Evolutionary conservation across 2,113 vertebrate species (phyloP).

Genomic region (Potamarius usumacintae): DNA sequence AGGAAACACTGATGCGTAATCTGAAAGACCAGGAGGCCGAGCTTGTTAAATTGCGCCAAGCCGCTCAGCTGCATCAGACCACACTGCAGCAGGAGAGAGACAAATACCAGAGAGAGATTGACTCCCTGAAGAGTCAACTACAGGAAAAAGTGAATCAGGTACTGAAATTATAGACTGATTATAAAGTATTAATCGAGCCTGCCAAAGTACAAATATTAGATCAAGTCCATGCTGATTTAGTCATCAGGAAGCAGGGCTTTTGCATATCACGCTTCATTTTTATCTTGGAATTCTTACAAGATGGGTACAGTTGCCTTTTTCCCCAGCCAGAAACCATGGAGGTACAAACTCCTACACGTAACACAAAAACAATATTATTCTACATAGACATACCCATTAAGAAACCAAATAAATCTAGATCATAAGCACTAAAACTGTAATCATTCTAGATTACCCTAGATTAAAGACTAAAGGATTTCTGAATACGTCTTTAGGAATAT

Average conservation of each 20-base stretch:
- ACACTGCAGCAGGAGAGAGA: slow-evolving; percentile 67
- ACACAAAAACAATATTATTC: not conserved
- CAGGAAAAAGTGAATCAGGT: slow-evolving; percentile 71
- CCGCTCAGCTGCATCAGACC: slow-evolving; percentile 70
- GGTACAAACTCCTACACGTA: not conserved
- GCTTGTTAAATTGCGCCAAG: slow-evolving; percentile 64
- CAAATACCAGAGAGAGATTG: slow-evolving; percentile 66
- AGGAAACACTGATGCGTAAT: slow-evolving; percentile 60
- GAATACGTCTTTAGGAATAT: too few relatives aligned
- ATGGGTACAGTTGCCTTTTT: not conserved
- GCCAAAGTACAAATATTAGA: not conserved
- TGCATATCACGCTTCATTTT: not conserved
- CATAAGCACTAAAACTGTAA: not conserved
- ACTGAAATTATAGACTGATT: not conserved
- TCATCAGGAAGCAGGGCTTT: not conserved
- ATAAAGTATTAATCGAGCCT: not conserved
- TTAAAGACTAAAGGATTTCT: not conserved
- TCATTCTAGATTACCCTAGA: not conserved
- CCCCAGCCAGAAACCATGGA: not conserved
- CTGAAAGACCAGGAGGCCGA: slow-evolving; percentile 67
- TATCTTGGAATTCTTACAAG: not conserved
- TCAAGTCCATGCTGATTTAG: not conserved
- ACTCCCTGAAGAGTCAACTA: slow-evolving; percentile 70
- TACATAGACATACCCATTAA: not conserved
- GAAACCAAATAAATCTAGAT: not conserved